Evolutionary conservation across 1,140 invertebrate genomes (phyloP), one percentile per base, ranked within the genome.

Genomic region (Papilio aristodemus): DNA sequence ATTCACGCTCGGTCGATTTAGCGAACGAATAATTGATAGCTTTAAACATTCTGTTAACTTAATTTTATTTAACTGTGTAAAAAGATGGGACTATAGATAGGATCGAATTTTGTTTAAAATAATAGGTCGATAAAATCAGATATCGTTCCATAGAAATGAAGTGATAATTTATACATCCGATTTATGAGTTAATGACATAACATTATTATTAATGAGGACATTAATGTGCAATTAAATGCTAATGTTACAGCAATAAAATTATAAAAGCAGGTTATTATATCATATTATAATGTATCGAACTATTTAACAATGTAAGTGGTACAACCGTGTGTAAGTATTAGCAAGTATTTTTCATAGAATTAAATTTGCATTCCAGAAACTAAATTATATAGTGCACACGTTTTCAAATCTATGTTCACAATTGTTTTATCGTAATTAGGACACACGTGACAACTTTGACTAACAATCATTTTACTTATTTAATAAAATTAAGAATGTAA

Each of bases 1-100:
- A 81, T 86, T 85, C 83, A 85, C 81, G 81, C 81, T 87, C 75
- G 78, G 83, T 86, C 77, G 84, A 86, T 81, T 83, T 54, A 54
- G 46, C 46, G 46, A 74, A 73, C 74, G 77, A 71, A 74, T 81
- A 79, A 84, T 86, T 83, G 82, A 76, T 71, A 59, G 72, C 75
- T 78, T 79, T 81, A 79, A 81, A 75, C 71, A 76, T 71, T 77
- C 70, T 78, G 71, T 77, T 74, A 70, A 72, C 54, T 38, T 71
- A 69, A 69, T 77, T 69, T 72, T 36, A 59, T 60, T 37, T 41
- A 19, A 17, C 19, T 8, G 9, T 9, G 14, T 9, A 19, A 9
- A 46, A 46, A 46, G 27, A 6, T 32, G 27, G 17, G 17, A 19
- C 14, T 43, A 43, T 46, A 46, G 43, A 46, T 46, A 17, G 43